Base-by-base conservation (phyloP, 2,888 invertebrate species). In the Xestia sexstrigata region DNA sequence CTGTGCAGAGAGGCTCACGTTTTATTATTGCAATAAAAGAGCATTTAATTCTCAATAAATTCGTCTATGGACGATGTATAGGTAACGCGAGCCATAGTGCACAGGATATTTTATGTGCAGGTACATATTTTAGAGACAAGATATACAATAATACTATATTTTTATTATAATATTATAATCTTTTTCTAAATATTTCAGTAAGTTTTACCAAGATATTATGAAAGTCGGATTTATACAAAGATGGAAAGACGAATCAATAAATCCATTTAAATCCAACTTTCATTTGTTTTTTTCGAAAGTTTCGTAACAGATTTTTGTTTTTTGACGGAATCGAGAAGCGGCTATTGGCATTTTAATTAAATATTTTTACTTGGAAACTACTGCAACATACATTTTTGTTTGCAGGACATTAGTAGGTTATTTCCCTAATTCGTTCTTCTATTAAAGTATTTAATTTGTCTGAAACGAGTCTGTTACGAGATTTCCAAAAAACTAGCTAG, bases 61-160 rank as follows among this genome's bases (percentile, higher is more conserved):
- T 79, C 62, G 62, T 73, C 74, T 26, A 62, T 73, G 63, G 65
- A 84, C 60, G 79, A 66, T 55, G 35, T 49, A 30, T 58, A 35
- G 8, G 2, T 70, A 42, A 67, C 49, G 30, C 39, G 77, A 73
- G 73, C 82, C 82, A 42, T 63, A 52, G 20, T 66, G 71, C 82
- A 84, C 76, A 80, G 72, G 60, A 55, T 60, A 42, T 42, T 42
- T 42, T 42, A 75, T 67, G 87, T 87, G 86, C 86, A 86, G 82
- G 85, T 86, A 87, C 84, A 74, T 73, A 70, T 83, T 55, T 62
- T 79, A 79, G 76, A 79, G 74, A 73, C 72, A 83, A 84, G 70
- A 70, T 83, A 79, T 74, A 83, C 65, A 71, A 55, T 79, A 74
- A 70, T 82, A 76, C 76, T 71, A 78, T 83, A 85, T 77, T 70